Evolutionary conservation across 2,888 invertebrate species (phyloP), one percentile per base, ranked within the genome.

Genomic region (Nephrotoma appendiculata): DNA sequence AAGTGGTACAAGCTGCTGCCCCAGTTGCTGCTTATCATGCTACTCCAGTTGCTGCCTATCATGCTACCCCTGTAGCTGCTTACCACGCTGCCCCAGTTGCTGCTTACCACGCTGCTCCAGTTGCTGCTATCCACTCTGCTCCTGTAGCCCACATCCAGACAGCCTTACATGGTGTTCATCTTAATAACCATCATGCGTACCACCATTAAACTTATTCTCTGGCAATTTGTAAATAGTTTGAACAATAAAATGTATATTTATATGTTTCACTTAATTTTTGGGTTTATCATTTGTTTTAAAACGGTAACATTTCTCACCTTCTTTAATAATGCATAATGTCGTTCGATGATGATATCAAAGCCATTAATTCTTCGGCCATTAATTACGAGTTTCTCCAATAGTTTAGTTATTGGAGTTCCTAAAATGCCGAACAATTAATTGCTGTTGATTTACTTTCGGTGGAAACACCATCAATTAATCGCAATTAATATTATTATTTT

Each of bases 1-100:
- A 91, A 88, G 90, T 91, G 6, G 88, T 90, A 4, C 90, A 91
- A 88, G 91, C 91, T 87, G 89, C 90, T 86, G n/a, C 84, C 42
- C 84, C 84, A 83, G 83, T 41, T 4, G 83, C 83, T 41, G 41
- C 11, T n/a, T 83, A 83, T 9, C 41, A 41, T 83, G 83, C 83
- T 41, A 41, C 83, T 6, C 86, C 87, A n/a, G 83, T 83, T 31
- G 86, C 87, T 19, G 41, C 41, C 12, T 84, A 84, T n/a, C 43
- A 41, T 6, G 42, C 84, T 42, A 42, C 84, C 9, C 84, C 84
- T 42, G 84, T 84, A n/a, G 84, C 84, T n/a, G 84, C 42, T 1
- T 86, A 87, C 12, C 89, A 89, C 87, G 42, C 84, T 15, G 84
- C 84, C 15, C 84, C 89, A 86, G 88, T 88, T 87, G 88, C 88